phyloP scores from a whole-genome alignment of 2,888 invertebrate genomes.

The Galerucella pusilla region DNA sequence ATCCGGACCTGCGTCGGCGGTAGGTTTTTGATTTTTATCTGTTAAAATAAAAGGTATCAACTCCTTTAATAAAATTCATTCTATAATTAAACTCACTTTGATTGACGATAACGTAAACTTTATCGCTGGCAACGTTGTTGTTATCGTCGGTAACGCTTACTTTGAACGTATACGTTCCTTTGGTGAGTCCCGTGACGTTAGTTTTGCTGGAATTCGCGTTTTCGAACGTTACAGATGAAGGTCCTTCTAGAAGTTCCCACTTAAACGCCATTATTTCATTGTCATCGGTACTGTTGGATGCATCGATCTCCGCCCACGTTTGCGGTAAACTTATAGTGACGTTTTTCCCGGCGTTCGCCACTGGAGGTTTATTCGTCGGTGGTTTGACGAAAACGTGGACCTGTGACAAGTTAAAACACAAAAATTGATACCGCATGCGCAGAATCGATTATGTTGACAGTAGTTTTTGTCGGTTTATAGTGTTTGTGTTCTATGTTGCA shows the following conservation, averaged over 20 bases:
- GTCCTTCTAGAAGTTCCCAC: slow-evolving; percentile 85
- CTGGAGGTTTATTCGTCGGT: slow-evolving; percentile 85
- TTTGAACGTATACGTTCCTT: slow-evolving; percentile 85
- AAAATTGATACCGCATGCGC: too few species aligned
- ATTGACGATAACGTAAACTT: slow-evolving; percentile 80
- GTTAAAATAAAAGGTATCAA: slow-evolving; percentile 46
- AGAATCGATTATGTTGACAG: too few species aligned
- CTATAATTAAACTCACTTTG: slow-evolving; percentile 76
- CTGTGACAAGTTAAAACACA: slow-evolving; percentile 60
- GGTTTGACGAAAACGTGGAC: slow-evolving; percentile 95
- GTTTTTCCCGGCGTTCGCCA: slow-evolving; percentile 75
- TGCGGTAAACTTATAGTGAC: slow-evolving; percentile 84
- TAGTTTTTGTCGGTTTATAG: too few species aligned
- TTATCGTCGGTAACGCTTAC: slow-evolving; percentile 87
- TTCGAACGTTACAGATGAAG: slow-evolving; percentile 70
- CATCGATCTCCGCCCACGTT: slow-evolving; percentile 84
- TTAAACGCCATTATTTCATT: slow-evolving; percentile 83
- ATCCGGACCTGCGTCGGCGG: slow-evolving; percentile 90
- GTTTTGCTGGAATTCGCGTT: slow-evolving; percentile 66
- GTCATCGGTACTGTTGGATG: slow-evolving; percentile 78
- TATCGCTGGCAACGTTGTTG: slow-evolving; percentile 81
- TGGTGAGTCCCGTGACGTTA: slow-evolving; percentile 83
- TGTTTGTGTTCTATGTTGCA: too few species aligned
- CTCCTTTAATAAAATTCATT: too few species aligned
- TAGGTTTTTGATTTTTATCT: slow-evolving; percentile 91